Conservation (phyloP, 2,888 invertebrate species). For the Lobophora halterata region DNA sequence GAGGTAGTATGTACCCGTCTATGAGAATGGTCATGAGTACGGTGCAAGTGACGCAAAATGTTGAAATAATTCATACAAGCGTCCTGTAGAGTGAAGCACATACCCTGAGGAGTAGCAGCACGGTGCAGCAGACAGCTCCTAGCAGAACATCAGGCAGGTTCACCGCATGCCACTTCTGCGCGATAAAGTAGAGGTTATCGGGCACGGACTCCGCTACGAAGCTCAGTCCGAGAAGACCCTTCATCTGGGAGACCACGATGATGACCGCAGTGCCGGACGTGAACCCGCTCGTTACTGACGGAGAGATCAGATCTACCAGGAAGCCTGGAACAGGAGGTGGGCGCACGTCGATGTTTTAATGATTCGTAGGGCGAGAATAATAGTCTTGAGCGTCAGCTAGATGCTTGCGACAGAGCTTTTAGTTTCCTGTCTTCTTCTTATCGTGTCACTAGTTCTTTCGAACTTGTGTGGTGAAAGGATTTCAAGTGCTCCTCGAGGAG, state of each 20-base stretch:
- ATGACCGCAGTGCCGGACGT: slow-evolving; percentile 91
- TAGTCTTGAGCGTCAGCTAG: no score
- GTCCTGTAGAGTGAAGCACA: slow-evolving; percentile 7
- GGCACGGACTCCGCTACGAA: slow-evolving; percentile 85
- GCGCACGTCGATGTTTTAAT: background rate
- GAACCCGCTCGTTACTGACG: slow-evolving; percentile 91
- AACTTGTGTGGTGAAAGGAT: no score
- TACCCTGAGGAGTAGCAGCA: slow-evolving; percentile 86
- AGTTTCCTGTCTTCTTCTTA: no score
- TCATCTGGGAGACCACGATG: slow-evolving; percentile 87
- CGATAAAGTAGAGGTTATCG: slow-evolving; percentile 79
- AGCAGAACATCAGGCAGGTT: slow-evolving; percentile 83
- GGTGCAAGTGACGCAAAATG: no score
- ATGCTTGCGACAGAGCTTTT: no score
- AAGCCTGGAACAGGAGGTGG: slow-evolving; percentile 84
- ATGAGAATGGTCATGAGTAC: no score
- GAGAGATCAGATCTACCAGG: slow-evolving; percentile 91
- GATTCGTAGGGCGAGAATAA: no score
- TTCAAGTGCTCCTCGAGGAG: no score
- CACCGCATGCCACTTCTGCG: slow-evolving; percentile 69
- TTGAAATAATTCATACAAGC: no score
- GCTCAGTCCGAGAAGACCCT: slow-evolving; percentile 86
- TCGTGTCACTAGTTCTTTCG: no score
- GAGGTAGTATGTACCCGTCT: no score
- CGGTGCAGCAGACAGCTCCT: slow-evolving; percentile 83